These are phyloP conservation scores for Propsilocerus akamusi DNA, from an alignment of 1,140 invertebrate genomes.

Conservation along the genomic window DNA sequence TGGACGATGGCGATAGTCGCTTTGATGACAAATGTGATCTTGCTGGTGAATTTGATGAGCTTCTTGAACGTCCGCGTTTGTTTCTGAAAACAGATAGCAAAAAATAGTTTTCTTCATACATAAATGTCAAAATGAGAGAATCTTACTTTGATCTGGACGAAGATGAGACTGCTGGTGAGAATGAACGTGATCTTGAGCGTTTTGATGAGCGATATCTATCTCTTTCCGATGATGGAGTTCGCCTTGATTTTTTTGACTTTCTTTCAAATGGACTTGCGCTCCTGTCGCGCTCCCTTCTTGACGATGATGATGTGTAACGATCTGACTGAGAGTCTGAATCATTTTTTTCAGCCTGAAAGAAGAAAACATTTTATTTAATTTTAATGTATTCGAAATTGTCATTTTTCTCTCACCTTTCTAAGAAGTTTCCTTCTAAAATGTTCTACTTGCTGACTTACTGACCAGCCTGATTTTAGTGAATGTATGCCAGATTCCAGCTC, in stretches of 20 bases:
- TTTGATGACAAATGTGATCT: background rate
- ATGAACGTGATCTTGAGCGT: background rate
- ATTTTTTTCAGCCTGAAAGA: background rate
- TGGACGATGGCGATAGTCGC: background rate
- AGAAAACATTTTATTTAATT: too few relatives aligned
- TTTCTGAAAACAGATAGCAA: background rate
- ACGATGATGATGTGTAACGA: background rate
- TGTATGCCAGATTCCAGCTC: constrained; percentile 77
- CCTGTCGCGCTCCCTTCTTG: background rate
- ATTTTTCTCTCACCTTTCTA: constrained; percentile 41
- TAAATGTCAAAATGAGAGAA: background rate
- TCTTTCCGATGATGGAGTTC: background rate
- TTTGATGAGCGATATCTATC: background rate
- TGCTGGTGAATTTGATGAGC: background rate
- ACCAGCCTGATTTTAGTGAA: constrained; percentile 56
- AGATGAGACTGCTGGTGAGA: background rate
- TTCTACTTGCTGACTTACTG: constrained; percentile 66
- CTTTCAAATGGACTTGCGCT: background rate
- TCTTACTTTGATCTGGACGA: background rate
- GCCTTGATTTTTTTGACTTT: background rate
- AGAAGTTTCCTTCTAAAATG: constrained; percentile 82
- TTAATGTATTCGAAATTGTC: too few relatives aligned
- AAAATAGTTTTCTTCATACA: background rate
- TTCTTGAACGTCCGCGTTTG: background rate
- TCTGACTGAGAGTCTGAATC: background rate